These are phyloP conservation scores for Sander lucioperca DNA, from an alignment of 2,113 vertebrate species.

Conservation along the genomic window DNA sequence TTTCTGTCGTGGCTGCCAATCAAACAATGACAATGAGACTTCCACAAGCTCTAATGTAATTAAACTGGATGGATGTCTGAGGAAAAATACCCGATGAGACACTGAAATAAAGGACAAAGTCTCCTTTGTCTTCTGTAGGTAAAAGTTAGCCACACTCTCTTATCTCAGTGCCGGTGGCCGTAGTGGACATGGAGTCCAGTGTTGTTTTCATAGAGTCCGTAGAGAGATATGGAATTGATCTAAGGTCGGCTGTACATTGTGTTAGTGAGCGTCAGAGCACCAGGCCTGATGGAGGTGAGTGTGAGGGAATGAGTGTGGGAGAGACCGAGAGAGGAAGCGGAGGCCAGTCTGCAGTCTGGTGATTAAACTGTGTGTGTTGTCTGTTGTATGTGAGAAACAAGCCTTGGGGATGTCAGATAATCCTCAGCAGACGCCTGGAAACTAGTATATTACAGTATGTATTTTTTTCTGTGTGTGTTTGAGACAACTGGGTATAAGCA, in stretches of 20 bases:
- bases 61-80: constrained; percentile 27
- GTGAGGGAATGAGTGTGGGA: constrained; percentile 50
- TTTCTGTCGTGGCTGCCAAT: constrained; percentile 12
- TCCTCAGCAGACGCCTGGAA: constrained; percentile 33
- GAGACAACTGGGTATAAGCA: background rate
- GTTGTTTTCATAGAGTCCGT: constrained; percentile 44
- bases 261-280: constrained; percentile 10
- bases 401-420: constrained; percentile 53
- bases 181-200: constrained; percentile 3
- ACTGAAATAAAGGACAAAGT: background rate
- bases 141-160: background rate
- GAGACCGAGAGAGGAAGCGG: constrained; percentile 55
- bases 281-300: constrained; percentile 30
- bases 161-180: background rate
- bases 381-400: constrained; percentile 38
- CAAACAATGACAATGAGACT: constrained; percentile 6
- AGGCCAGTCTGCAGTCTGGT: constrained; percentile 60
- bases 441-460: background rate
- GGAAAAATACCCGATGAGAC: background rate
- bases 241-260: constrained; percentile 41
- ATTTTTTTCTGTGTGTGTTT: constrained; percentile 7
- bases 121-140: background rate
- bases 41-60: constrained; percentile 4
- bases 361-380: constrained; percentile 55
- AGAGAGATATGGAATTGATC: constrained; percentile 45